Conservation (phyloP, 2,113 vertebrate species). For the Heterotilapia buettikoferi region DNA sequence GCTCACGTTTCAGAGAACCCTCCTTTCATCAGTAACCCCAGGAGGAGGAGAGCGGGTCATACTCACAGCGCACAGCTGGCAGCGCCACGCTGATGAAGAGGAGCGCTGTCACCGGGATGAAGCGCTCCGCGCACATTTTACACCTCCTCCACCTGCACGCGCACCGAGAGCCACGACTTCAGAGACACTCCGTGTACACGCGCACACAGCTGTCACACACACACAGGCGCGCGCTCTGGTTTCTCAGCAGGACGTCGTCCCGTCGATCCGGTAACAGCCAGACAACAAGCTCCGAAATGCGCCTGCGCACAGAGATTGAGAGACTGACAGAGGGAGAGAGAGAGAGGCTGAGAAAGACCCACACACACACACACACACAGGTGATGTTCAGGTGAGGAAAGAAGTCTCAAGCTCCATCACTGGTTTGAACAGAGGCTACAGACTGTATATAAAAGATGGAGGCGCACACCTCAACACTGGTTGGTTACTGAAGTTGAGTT, state of each 20-base stretch:
- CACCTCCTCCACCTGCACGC: not conserved
- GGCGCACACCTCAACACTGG: not conserved
- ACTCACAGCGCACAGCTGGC: not conserved
- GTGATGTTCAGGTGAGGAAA: not conserved
- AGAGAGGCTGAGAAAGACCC: not conserved
- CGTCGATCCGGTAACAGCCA: not conserved
- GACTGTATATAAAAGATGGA: not conserved
- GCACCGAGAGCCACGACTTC: not conserved
- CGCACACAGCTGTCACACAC: not conserved
- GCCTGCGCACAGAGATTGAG: not conserved
- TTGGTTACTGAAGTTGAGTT: not conserved
- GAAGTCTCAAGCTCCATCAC: not conserved
- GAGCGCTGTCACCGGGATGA: not conserved
- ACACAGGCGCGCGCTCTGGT: fast-evolving
- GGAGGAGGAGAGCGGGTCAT: not conserved
- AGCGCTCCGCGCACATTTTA: not conserved
- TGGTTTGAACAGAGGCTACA: not conserved
- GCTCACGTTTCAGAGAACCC: not conserved
- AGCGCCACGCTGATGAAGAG: not conserved
- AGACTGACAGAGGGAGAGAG: not conserved
- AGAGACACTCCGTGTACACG: not conserved
- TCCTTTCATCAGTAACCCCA: not conserved
- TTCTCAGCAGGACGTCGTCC: not conserved
- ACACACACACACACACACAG: not conserved
- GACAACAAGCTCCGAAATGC: not conserved